Evolutionary conservation across 2,797 vertebrate species (phyloP), one percentile per base, ranked within the genome.

Genomic region (Tamandua tetradactyla): DNA sequence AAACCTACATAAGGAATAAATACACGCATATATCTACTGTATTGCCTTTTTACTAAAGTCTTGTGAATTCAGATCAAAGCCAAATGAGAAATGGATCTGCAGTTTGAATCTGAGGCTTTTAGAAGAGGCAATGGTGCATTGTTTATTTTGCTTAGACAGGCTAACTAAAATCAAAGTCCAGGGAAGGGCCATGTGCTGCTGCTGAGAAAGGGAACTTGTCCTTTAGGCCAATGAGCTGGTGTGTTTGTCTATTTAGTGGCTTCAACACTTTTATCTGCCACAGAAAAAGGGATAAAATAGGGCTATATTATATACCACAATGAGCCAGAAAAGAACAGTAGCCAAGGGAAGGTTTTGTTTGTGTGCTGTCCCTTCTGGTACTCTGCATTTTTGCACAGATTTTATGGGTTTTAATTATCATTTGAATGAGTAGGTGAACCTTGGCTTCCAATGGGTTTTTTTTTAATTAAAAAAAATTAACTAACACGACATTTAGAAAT

Each of bases 141-240:
- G 32, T 83, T 55, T 87, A 68, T 86, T 94, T 89, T 94, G 80
- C 74, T 95, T 80, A 82, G 35, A 81, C 30, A 95, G 25, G 14
- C 74, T 10, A n/a, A 64, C 86, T 78, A 93, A 91, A 95, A 94
- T 55, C 68, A 35, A 71, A 61, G 86, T 80, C 87, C 79, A 91
- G 74, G 62, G 86, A 88, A 95, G 79, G 90, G 57, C 76, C 35
- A 23, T 64, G 30, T 25, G 40, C 87, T 82, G 61, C 75, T 97
- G 52, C 78, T 97, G 95, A 95, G 96, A 97, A 96, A 92, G 69
- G 37, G n/a, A 94, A 96, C 94, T 95, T 97, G 87, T 87, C 72
- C 37, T 93, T 35, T 93, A 94, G 64, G 75, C 80, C 87, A 44
- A 17, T 90, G 94, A 96, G 66, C 84, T 95, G 93, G 84, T 4